phyloP scores from a whole-genome alignment of 2,888 invertebrate species.

The Cataglyphis albicans region DNA sequence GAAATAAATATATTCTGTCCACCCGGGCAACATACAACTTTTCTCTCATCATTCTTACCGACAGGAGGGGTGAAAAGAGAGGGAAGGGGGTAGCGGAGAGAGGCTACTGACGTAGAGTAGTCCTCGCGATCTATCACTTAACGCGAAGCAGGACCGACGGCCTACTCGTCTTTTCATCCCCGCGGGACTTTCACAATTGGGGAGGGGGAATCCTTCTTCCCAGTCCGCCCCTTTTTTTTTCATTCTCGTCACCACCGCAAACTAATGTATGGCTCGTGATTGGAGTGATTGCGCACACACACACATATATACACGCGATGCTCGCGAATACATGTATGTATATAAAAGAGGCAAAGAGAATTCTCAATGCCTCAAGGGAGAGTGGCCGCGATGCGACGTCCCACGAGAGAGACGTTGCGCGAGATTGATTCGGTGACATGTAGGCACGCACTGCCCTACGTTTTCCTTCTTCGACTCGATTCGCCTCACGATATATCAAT shows the following conservation, averaged over 20 bases:
- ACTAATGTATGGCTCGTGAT: conserved; percentile 82
- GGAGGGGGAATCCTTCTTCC: conserved; percentile 64
- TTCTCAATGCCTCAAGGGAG: conserved; percentile 57
- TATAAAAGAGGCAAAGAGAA: conserved; percentile 59
- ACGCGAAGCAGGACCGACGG: conserved; percentile 54
- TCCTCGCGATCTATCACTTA: conserved; percentile 73
- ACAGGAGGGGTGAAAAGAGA: conserved; percentile 16
- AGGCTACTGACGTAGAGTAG: conserved; percentile 61
- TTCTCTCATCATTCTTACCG: conserved; percentile 48
- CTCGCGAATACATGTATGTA: background rate
- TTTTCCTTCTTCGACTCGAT: conserved; percentile 57
- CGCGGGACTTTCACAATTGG: conserved; percentile 76
- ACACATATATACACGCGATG: background rate
- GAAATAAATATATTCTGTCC: conserved; percentile 57
- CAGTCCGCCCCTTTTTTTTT: conserved; percentile 33
- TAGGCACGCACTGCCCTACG: conserved; percentile 14
- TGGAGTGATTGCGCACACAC: conserved; percentile 77
- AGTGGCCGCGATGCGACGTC: conserved; percentile 60
- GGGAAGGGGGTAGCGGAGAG: conserved; percentile 35
- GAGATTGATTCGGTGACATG: conserved; percentile 34
- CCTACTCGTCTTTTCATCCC: conserved; percentile 68
- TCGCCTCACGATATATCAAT: conserved; percentile 78
- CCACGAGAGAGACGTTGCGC: conserved; percentile 65
- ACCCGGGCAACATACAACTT: conserved; percentile 35
- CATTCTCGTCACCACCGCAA: conserved; percentile 71